Percentiles rank a stretch among this genome's conserved stretches.
Evolutionary conservation across 2,888 invertebrate genomes (phyloP).

Genomic region (Cryptosula pallasiana): DNA sequence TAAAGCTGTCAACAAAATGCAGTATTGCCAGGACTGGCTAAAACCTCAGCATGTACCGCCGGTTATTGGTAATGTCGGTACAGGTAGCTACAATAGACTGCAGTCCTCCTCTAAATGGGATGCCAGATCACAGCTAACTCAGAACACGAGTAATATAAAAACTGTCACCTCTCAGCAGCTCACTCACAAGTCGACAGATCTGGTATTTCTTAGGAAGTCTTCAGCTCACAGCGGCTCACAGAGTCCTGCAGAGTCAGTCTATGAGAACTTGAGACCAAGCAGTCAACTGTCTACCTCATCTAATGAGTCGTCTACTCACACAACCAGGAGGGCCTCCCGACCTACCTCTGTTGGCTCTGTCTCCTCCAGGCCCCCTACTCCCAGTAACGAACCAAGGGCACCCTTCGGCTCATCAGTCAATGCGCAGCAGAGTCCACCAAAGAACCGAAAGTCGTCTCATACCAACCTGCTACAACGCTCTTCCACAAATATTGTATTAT

Average conservation of each 20-base stretch:
- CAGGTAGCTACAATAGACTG: conserved; percentile 16
- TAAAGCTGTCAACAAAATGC: conserved; percentile 6
- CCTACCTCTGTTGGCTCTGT: neutral
- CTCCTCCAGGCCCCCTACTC: neutral
- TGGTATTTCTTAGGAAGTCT: neutral
- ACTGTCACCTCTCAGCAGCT: neutral
- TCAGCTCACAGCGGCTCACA: neutral
- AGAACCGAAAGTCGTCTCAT: neutral
- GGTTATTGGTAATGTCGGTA: neutral
- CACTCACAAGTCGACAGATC: neutral
- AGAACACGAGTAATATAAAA: too few species aligned
- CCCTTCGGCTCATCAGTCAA: neutral
- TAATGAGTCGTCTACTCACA: neutral
- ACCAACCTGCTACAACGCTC: neutral
- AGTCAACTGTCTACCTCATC: conserved; percentile 10
- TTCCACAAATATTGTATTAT: conserved; percentile 9
- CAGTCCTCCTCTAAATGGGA: conserved; percentile 6
- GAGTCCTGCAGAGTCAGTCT: neutral
- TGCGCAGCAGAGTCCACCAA: neutral
- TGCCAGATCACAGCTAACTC: neutral
- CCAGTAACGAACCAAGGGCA: neutral
- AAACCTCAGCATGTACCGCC: conserved; percentile 1
- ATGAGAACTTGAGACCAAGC: neutral
- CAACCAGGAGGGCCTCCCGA: neutral
- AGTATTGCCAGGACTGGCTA: conserved; percentile 7